Evolutionary conservation across 2,797 vertebrate species (phyloP).

Genomic region (Enteromius viviparus): DNA sequence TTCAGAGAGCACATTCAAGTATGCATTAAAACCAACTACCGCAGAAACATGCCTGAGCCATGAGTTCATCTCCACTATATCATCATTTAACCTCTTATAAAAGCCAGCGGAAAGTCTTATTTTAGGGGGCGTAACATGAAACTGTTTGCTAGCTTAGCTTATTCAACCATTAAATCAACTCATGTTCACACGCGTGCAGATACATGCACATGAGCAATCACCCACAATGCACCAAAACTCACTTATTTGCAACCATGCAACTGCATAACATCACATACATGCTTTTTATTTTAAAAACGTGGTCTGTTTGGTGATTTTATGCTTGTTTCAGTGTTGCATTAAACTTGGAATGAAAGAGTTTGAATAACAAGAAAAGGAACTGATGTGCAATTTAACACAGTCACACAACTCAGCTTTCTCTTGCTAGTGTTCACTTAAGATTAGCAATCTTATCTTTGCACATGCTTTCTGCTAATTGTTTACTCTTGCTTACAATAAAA

Average conservation of each 20-base stretch:
- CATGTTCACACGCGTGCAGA: not conserved
- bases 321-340: not conserved
- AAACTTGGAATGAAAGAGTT: too few relatives aligned
- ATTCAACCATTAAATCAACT: conserved; percentile 11
- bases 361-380: too few relatives aligned
- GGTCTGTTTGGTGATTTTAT: too few relatives aligned
- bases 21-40: not conserved
- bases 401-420: too few relatives aligned
- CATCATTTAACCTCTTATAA: conserved; percentile 18
- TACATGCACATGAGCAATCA: not conserved
- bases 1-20: conserved; percentile 1
- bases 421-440: not conserved
- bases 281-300: not conserved
- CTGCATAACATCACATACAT: not conserved
- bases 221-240: not conserved
- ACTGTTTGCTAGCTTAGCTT: not conserved
- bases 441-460: not conserved
- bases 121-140: not conserved
- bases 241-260: not conserved
- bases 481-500: too few relatives aligned
- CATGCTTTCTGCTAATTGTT: too few relatives aligned
- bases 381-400: too few relatives aligned
- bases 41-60: conserved; percentile 16
- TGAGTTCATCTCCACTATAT: conserved; percentile 42
- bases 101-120: not conserved